Evolutionary conservation across 2,113 vertebrate genomes (phyloP).

Genomic region (Camelus bactrianus): DNA sequence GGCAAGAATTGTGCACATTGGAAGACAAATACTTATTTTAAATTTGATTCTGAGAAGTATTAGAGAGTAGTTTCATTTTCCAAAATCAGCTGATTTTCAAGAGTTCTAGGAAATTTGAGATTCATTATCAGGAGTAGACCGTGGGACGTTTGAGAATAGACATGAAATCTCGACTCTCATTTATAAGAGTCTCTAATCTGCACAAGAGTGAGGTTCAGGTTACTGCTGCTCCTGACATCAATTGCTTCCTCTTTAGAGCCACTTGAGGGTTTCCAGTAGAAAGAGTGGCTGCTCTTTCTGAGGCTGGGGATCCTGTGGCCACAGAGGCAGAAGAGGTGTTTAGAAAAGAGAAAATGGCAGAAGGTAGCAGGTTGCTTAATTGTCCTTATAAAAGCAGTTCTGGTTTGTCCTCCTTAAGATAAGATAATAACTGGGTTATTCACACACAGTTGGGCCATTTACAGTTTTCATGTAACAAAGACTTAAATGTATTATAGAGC

Average conservation of each 20-base stretch:
- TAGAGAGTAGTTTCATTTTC: conserved; percentile 46
- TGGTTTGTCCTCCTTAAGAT: neutral
- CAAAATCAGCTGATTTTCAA: conserved; percentile 49
- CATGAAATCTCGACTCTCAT: conserved; percentile 43
- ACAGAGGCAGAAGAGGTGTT: conserved; percentile 48
- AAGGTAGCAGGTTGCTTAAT: neutral
- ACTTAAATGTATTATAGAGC: neutral
- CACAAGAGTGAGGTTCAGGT: conserved; percentile 52
- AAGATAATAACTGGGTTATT: neutral
- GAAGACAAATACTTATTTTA: conserved; percentile 47
- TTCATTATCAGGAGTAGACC: neutral
- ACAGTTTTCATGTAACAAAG: neutral
- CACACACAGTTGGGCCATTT: neutral
- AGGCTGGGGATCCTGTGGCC: neutral
- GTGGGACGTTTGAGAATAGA: conserved; percentile 40
- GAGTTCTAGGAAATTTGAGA: conserved; percentile 39
- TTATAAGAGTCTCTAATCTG: conserved; percentile 40
- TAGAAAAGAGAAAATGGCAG: neutral
- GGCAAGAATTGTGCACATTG: neutral
- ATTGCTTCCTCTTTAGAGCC: conserved; percentile 52
- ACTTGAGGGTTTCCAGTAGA: conserved; percentile 28
- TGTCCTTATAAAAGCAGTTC: neutral
- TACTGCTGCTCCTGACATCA: conserved; percentile 51
- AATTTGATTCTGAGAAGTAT: conserved; percentile 30
- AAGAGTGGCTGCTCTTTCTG: conserved; percentile 49